Evolutionary conservation across 2,888 invertebrate species (phyloP), one percentile per base, ranked within the genome.

Genomic region (Oscheius myriophilus): DNA sequence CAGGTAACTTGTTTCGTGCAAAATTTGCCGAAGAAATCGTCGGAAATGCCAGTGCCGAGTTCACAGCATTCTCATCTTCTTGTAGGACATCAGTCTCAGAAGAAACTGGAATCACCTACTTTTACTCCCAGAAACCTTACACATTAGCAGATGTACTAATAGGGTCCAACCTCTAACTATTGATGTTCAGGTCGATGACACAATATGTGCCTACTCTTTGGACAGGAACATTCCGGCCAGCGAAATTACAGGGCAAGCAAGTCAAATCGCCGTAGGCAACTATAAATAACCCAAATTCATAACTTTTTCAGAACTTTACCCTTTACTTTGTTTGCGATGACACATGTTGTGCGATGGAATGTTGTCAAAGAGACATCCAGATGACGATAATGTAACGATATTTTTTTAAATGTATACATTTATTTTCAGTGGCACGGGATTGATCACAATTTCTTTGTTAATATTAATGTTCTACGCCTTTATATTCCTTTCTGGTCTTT

Each of bases 301-400:
- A 11, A 9, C 7, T 46, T 16, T 16, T 67, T 53, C 62, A 72
- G 72, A 43, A 66, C 25, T 62, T 66, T 12, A 61, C 61, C 7
- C 39, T 67, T 1, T 72, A 69, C 57, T 72, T 69, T 43, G 61
- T 42, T 14, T 72, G 72, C 42, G 72, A 72, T 33, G 72, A 72
- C 49, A 66, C 66, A 11, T 72, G 72, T 42, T 72, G 72, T 46
- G 65, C 66, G 25, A 62, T 72, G 66, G 69, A 72, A 57, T 72
- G 72, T 49, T 72, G 72, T 45, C 72, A 72, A 55, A 59, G 69
- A 49, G 69, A 72, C 53, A 49, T 64, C 41, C 69, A 65, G 18
- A 66, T 72, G 51, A 69, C 59, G 9, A 62, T 69, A 41, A 54
- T 72, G 72, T 72, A 18, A 65, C n/a, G n/a, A n/a, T n/a, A n/a